phyloP scores from a whole-genome alignment of 1,140 invertebrate genomes.

The Saccostrea echinata region DNA sequence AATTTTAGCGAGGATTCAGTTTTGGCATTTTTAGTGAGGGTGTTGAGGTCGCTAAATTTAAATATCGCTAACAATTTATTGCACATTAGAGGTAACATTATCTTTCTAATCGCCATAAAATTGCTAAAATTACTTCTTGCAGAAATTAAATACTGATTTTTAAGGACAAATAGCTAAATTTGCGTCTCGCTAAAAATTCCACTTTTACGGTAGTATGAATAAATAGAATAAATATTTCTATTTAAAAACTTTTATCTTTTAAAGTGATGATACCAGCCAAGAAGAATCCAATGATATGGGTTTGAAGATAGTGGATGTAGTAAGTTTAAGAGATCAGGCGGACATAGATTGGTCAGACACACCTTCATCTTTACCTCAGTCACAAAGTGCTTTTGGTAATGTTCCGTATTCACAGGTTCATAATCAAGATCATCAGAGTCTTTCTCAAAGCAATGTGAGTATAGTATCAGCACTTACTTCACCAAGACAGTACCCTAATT shows the following conservation, averaged over 20 bases:
- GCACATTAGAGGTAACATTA: too few relatives aligned
- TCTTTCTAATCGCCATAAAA: too few relatives aligned
- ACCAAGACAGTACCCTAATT: not conserved
- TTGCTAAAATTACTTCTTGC: too few relatives aligned
- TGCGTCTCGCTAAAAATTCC: too few relatives aligned
- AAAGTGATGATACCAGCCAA: not conserved
- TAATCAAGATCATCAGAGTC: not conserved
- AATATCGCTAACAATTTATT: too few relatives aligned
- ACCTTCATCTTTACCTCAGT: not conserved
- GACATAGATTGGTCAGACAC: slow-evolving; percentile 49
- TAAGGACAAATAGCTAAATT: too few relatives aligned
- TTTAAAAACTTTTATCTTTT: not conserved
- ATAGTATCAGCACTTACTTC: not conserved
- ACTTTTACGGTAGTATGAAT: too few relatives aligned
- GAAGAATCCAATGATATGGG: slow-evolving; percentile 61
- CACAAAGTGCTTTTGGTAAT: not conserved
- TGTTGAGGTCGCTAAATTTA: too few relatives aligned
- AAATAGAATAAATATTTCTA: not conserved
- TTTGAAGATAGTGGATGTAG: slow-evolving; percentile 72
- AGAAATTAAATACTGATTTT: too few relatives aligned
- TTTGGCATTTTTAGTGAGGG: too few relatives aligned
- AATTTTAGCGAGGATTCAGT: too few relatives aligned
- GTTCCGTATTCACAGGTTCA: not conserved
- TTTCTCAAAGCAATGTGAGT: slow-evolving; percentile 21
- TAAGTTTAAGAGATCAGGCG: slow-evolving; percentile 67